Evolutionary conservation across 2,113 vertebrate genomes (phyloP), one percentile per base, ranked within the genome.

Genomic region (Ceyx cyanopectus): DNA sequence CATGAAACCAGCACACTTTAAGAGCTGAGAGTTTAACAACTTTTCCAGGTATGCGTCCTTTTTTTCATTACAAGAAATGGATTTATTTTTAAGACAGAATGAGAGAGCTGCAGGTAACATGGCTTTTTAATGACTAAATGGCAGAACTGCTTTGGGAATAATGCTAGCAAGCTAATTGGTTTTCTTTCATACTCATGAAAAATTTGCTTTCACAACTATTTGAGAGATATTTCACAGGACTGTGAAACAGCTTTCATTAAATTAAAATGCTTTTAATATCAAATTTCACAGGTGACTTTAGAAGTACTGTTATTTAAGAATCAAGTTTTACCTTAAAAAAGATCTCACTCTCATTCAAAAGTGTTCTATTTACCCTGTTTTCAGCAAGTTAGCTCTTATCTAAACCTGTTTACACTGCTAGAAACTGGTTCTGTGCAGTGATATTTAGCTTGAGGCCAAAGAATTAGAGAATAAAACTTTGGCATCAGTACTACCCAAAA

Each of bases 351-450:
- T 51, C 30, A 77, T 54, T 17, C 22, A 15, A 16, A 68, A 51
- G 20, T 34, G 32, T 56, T 83, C 46, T 23, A 30, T 89, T 80
- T 66, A 80, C 11, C 22, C 14, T 92, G 29, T 66, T 95, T 85
- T 91, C 60, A 89, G 67, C 46, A 89, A 72, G 51, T 69, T 65
- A 66, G 45, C 30, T 87, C 67, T 93, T 89, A 84, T 57, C 66
- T 84, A 68, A 30, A 95, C 51, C 77, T 89, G 58, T 93, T 91
- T 96, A 76, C 51, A 23, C 32, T 90, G 60, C 60, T 61, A 67
- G 40, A 66, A 93, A 91, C 41, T 63, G n/a, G 41, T 66, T 75
- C 65, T 75, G 14, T 30, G 62, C 6, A 5, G 50, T 34, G 79
- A n/a, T 65, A 91, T 12, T 85, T 82, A 85, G 46, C 62, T 41